Evolutionary conservation across 2,888 invertebrate genomes (phyloP).

Genomic region (Acanthoscelides obtectus): DNA sequence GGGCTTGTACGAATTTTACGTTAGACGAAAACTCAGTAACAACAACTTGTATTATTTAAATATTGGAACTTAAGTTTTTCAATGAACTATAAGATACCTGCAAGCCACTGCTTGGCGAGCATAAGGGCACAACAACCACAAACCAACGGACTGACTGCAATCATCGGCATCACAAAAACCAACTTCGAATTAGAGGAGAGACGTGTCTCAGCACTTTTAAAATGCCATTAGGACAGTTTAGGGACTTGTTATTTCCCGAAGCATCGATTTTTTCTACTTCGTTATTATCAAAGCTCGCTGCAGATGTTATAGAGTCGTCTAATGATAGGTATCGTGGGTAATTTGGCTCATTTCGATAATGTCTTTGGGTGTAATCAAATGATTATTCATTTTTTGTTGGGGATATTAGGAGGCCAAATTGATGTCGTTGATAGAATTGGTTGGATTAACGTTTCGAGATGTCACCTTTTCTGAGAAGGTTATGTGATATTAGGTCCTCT

Average conservation of each 20-base stretch:
- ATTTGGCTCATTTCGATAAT: background rate
- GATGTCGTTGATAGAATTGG: background rate
- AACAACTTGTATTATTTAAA: no score
- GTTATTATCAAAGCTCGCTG: background rate
- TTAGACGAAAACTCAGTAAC: no score
- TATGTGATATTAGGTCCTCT: no score
- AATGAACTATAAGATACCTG: no score
- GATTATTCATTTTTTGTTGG: background rate
- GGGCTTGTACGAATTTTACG: no score
- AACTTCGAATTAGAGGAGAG: conserved; percentile 19
- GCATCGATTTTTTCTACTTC: conserved; percentile 26
- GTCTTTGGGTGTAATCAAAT: background rate
- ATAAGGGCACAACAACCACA: background rate
- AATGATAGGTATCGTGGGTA: background rate
- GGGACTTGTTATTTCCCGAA: conserved; percentile 27
- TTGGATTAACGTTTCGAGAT: background rate
- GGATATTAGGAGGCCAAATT: background rate
- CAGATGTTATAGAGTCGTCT: background rate
- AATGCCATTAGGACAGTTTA: conserved; percentile 35
- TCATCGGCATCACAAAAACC: background rate
- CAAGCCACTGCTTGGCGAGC: background rate
- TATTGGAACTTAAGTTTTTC: no score
- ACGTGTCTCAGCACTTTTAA: conserved; percentile 33
- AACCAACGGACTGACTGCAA: background rate
- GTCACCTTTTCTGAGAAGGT: background rate